Conservation (phyloP, 2,113 vertebrate genomes). For the Natator depressus region DNA sequence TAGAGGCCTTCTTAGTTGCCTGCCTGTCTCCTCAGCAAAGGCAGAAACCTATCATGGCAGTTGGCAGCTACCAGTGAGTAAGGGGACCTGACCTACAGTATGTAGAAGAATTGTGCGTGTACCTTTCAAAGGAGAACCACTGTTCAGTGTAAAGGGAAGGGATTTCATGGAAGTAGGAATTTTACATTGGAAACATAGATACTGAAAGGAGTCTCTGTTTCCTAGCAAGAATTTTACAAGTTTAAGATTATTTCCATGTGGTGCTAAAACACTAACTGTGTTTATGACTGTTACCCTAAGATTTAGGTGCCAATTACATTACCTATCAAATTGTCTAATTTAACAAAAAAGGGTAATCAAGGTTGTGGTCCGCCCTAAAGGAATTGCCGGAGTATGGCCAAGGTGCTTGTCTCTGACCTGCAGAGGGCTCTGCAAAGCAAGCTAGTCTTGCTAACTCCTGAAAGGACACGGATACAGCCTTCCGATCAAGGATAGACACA, state of each 20-base stretch:
- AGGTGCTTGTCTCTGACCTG: no score
- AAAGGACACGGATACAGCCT: no score
- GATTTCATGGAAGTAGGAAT: not conserved
- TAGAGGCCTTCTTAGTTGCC: not conserved
- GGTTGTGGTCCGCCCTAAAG: no score
- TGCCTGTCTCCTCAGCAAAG: not conserved
- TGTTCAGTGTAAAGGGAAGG: not conserved
- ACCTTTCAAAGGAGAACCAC: not conserved
- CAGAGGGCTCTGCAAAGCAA: no score
- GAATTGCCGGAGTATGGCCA: no score
- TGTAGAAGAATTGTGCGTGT: not conserved
- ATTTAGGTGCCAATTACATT: no score
- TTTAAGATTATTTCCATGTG: not conserved
- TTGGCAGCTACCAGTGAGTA: not conserved
- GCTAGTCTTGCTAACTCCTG: no score
- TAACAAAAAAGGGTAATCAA: no score
- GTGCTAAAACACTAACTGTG: not conserved
- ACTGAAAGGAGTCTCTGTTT: not conserved
- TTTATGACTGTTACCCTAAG: not conserved
- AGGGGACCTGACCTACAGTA: not conserved
- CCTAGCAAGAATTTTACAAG: not conserved
- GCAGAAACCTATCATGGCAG: not conserved
- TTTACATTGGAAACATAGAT: not conserved
- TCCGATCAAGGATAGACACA: no score
- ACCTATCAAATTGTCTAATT: no score